A percentile compares a stretch with the other conserved stretches of the same genome.
phyloP scores from a whole-genome alignment of 2,888 invertebrate species.

The Sisyra terminalis region DNA sequence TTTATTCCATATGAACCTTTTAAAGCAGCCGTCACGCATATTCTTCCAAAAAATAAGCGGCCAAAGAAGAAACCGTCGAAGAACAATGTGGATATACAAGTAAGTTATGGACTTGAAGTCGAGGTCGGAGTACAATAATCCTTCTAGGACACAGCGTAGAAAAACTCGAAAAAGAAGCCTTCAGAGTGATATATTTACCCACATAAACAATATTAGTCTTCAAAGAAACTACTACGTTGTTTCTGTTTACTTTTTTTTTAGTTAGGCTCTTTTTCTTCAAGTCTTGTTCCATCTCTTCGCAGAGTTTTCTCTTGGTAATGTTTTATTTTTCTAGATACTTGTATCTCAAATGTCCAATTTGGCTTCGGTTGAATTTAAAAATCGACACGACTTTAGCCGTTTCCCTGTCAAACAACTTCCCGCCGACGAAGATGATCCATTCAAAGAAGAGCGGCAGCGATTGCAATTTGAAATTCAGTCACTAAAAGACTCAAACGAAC shows the following conservation, averaged over 20 bases:
- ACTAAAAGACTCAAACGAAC: slow-evolving; percentile 48
- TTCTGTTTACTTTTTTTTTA: no score
- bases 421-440: slow-evolving; percentile 16
- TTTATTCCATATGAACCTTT: slow-evolving; percentile 84
- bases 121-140: no score
- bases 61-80: slow-evolving; percentile 19
- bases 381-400: slow-evolving; percentile 14
- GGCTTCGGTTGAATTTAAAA: slow-evolving; percentile 42
- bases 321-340: slow-evolving; percentile 47
- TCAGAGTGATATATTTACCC: no score
- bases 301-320: no score
- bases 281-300: no score
- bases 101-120: no score
- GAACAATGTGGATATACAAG: slow-evolving; percentile 31
- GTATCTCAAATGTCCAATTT: slow-evolving; percentile 56
- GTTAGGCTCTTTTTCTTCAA: no score
- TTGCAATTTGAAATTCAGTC: slow-evolving; percentile 44
- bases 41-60: slow-evolving; percentile 36
- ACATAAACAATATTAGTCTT: no score
- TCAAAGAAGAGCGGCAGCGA: slow-evolving; percentile 31
- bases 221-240: no score
- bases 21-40: slow-evolving; percentile 67
- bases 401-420: neutral
- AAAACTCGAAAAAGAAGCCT: no score
- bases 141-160: slow-evolving; percentile 20